Evolutionary conservation across 1,140 invertebrate species (phyloP).

Genomic region (Rhyacophila brunnea): DNA sequence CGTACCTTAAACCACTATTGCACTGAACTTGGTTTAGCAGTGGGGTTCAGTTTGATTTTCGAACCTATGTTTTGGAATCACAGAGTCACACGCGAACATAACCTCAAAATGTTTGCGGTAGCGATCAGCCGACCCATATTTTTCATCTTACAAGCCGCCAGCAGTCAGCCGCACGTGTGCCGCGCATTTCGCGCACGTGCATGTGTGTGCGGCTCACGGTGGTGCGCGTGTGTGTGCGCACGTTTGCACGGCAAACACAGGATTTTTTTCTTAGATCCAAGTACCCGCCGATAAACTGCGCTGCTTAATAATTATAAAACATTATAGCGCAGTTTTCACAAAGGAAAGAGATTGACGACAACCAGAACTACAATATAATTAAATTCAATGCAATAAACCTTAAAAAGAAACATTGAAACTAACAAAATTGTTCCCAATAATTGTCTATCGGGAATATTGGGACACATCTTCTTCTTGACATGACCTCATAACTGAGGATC

Average conservation of each 20-base stretch:
- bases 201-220: neutral
- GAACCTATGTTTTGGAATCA: neutral
- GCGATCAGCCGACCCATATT: constrained; percentile 34
- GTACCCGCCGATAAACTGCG: constrained; percentile 32
- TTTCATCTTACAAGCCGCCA: constrained; percentile 13
- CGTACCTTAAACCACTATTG: no score
- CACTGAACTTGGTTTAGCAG: no score
- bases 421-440: no score
- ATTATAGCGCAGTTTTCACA: constrained; percentile 5
- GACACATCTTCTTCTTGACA: no score
- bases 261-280: constrained; percentile 24
- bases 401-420: no score
- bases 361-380: constrained; percentile 5
- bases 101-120: constrained; percentile 35
- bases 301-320: constrained; percentile 34
- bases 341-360: constrained; percentile 10
- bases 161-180: neutral
- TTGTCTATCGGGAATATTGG: no score
- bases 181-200: neutral
- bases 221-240: constrained; percentile 3
- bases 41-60: no score
- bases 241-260: constrained; percentile 3
- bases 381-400: no score
- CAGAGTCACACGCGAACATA: neutral
- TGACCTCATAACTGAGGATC: no score